Percentiles rank a stretch among this genome's conserved stretches.
Conservation (phyloP, 2,888 invertebrate species). For the Stenurella melanura region DNA sequence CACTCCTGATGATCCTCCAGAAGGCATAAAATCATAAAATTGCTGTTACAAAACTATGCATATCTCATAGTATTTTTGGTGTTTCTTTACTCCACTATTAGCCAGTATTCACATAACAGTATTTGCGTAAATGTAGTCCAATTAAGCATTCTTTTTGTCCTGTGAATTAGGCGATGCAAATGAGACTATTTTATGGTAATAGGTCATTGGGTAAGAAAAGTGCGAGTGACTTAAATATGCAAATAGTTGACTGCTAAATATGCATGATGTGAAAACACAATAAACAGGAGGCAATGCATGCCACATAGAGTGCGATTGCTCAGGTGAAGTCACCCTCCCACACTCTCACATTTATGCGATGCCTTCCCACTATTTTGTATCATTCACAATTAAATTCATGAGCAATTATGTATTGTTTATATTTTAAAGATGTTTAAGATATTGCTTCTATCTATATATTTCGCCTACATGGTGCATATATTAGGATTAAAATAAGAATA, state of each 20-base stretch:
- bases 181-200: conserved; percentile 33
- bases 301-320: conserved; percentile 9
- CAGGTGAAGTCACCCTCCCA: conserved; percentile 18
- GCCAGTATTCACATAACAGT: neutral
- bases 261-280: conserved; percentile 32
- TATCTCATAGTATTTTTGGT: no score
- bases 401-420: neutral
- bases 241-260: conserved; percentile 21
- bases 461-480: neutral
- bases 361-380: neutral
- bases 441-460: neutral
- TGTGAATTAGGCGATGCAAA: conserved; percentile 21
- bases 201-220: conserved; percentile 36
- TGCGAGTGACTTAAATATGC: conserved; percentile 17
- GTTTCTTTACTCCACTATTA: neutral
- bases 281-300: conserved; percentile 15
- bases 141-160: conserved; percentile 10
- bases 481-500: no score
- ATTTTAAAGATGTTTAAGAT: neutral
- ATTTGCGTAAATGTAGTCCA: neutral
- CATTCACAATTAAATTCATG: neutral
- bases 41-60: no score
- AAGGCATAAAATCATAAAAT: no score
- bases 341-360: neutral
- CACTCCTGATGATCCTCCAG: no score